A percentile compares a stretch with the other conserved stretches of the same genome.
Conservation (phyloP, 2,888 invertebrate species). For the Villa cingulata region DNA sequence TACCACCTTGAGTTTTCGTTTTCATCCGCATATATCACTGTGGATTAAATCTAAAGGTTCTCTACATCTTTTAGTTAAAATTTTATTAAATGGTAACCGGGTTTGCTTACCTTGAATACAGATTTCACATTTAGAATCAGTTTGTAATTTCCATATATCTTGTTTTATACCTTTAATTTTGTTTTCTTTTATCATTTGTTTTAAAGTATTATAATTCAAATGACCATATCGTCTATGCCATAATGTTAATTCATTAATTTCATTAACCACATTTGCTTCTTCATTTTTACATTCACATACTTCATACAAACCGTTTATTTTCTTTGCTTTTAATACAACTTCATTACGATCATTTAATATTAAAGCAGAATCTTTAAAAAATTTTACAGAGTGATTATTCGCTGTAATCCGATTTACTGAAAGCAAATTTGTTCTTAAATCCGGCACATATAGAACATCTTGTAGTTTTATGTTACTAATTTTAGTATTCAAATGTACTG, state of each 20-base stretch:
- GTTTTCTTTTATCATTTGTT: not conserved
- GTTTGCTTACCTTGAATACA: constrained; percentile 1
- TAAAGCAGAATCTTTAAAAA: not conserved
- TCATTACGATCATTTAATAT: not conserved
- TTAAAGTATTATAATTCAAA: constrained; percentile 1
- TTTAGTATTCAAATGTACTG: not conserved
- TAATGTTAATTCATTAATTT: not conserved
- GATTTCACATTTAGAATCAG: not conserved
- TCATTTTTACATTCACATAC: not conserved
- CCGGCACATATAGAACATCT: not conserved
- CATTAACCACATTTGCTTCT: not conserved
- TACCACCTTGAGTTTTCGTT: too few relatives aligned
- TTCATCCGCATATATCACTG: too few relatives aligned
- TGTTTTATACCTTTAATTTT: not conserved
- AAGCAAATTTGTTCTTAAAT: not conserved
- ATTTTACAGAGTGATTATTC: not conserved
- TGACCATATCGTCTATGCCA: constrained; percentile 4
- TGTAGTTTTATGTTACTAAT: not conserved
- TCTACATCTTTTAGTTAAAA: too few relatives aligned
- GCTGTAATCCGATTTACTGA: not conserved
- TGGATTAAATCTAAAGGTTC: too few relatives aligned
- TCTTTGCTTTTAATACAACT: not conserved
- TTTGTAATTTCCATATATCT: not conserved
- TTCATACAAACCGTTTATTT: not conserved
- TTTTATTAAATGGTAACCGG: not conserved